Conservation (phyloP, 1,140 invertebrate genomes). For the Ylistrum balloti region DNA sequence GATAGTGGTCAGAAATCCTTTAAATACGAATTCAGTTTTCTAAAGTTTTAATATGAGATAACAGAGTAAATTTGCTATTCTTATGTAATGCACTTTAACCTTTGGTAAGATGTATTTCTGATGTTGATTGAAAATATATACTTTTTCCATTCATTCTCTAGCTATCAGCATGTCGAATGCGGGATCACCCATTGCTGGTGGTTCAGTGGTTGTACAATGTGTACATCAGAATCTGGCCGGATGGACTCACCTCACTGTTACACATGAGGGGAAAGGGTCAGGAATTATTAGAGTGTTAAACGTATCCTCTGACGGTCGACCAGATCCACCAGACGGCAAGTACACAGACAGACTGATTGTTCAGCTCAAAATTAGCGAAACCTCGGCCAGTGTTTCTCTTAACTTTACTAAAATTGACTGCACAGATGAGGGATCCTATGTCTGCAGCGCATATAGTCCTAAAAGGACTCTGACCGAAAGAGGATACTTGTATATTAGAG, state of each 20-base stretch:
- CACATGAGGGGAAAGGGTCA: background rate
- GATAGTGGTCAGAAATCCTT: too few relatives aligned
- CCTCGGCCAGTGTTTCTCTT: background rate
- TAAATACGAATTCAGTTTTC: too few relatives aligned
- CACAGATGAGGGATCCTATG: background rate
- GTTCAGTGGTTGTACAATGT: background rate
- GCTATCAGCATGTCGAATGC: constrained; percentile 22
- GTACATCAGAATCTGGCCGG: background rate
- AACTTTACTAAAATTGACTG: constrained; percentile 21
- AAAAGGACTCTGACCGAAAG: background rate
- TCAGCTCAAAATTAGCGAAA: background rate
- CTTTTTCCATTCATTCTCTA: too few relatives aligned
- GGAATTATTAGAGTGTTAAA: background rate
- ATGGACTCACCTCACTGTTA: background rate
- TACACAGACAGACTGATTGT: background rate
- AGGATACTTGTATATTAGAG: background rate
- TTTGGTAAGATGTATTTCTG: too few relatives aligned
- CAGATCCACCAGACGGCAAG: background rate
- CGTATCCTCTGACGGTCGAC: background rate
- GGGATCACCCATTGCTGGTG: background rate
- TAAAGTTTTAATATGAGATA: too few relatives aligned
- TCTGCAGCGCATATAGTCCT: background rate
- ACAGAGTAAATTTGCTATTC: too few relatives aligned
- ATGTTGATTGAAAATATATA: too few relatives aligned
- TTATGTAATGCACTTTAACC: too few relatives aligned